phyloP scores from a whole-genome alignment of 2,797 vertebrate genomes.

The Argyrosomus regius region DNA sequence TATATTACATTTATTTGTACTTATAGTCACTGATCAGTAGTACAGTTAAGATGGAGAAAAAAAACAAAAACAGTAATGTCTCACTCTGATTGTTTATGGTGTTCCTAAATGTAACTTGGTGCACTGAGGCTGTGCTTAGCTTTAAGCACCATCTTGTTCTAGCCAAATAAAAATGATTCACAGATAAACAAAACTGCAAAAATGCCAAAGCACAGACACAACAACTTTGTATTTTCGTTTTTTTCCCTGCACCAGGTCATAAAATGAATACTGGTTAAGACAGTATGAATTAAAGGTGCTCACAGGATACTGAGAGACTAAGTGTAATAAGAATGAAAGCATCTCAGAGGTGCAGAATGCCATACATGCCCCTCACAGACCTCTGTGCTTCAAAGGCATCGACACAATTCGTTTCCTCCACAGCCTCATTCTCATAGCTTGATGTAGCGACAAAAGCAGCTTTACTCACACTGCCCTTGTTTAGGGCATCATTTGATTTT shows the following conservation, averaged over 20 bases:
- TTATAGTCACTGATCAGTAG: background rate
- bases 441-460: constrained; percentile 64
- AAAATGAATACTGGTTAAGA: constrained; percentile 20
- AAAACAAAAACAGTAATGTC: background rate
- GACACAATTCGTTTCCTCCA: constrained; percentile 45
- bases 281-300: constrained; percentile 31
- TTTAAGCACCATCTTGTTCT: background rate
- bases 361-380: constrained; percentile 41
- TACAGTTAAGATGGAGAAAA: background rate
- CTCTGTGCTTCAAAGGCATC: constrained; percentile 55
- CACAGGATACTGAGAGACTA: constrained; percentile 40
- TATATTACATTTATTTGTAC: background rate
- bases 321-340: constrained; percentile 51
- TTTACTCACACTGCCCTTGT: constrained; percentile 59
- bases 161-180: constrained; percentile 3
- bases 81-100: background rate
- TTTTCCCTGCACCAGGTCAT: background rate
- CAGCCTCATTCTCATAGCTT: constrained; percentile 48
- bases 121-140: background rate
- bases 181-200: constrained; percentile 4
- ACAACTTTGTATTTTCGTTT: background rate
- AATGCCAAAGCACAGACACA: background rate
- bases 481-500: constrained; percentile 78
- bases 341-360: constrained; percentile 35
- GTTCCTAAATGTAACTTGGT: constrained; percentile 10